These are phyloP conservation scores for Chrysolina haemoptera DNA, from an alignment of 2,888 invertebrate species.

Conservation along the genomic window DNA sequence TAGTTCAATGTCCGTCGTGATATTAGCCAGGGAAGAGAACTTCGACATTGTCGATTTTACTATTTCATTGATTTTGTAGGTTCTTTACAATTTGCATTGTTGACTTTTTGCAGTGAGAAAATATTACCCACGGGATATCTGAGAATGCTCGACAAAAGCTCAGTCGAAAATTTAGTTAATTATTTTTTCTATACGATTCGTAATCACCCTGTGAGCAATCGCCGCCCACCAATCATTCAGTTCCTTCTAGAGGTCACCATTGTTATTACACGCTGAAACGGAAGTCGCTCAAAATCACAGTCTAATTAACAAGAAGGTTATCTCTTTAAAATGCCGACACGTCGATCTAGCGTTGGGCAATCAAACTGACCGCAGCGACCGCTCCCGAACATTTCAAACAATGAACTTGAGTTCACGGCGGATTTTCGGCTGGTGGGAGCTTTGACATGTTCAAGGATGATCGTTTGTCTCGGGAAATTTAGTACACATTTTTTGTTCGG, in stretches of 20 bases:
- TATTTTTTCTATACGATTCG: neutral
- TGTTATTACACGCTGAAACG: conserved; percentile 1
- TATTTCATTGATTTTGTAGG: too few relatives aligned
- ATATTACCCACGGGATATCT: too few relatives aligned
- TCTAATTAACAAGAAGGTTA: conserved; percentile 30
- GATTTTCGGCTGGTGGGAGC: conserved; percentile 22
- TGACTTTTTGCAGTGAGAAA: too few relatives aligned
- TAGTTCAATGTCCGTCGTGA: too few relatives aligned
- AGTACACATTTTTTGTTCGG: neutral
- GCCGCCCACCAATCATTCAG: neutral
- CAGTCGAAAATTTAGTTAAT: too few relatives aligned
- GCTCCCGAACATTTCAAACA: conserved; percentile 24
- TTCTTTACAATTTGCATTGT: too few relatives aligned
- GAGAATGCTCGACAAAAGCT: too few relatives aligned
- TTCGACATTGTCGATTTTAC: too few relatives aligned
- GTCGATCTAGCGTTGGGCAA: neutral
- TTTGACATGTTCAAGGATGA: conserved; percentile 31
- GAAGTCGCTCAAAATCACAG: conserved; percentile 11
- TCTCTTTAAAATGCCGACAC: conserved; percentile 22
- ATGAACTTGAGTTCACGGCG: conserved; percentile 28
- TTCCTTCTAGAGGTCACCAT: conserved; percentile 6
- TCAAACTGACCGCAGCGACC: conserved; percentile 17
- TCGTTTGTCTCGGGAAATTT: conserved; percentile 19
- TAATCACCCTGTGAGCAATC: neutral
- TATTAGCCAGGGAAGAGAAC: too few relatives aligned